Base-by-base conservation (phyloP, 2,797 vertebrate species). In the Mionectes olivaceus region DNA sequence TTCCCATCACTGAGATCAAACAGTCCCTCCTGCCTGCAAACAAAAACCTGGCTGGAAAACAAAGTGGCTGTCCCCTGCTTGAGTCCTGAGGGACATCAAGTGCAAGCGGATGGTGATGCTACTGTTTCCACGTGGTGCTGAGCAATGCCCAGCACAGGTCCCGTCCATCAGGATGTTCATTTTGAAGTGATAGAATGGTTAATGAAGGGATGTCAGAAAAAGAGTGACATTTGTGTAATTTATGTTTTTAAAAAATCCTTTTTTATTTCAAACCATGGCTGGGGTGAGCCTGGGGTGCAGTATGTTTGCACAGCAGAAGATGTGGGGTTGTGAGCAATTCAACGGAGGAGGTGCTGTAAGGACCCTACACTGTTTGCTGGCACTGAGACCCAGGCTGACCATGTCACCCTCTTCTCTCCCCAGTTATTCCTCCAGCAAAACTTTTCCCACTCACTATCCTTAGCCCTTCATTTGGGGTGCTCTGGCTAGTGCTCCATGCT, bases 11-110 rank as follows among this genome's bases (percentile, higher is more conserved):
- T 3, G 60, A 75, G 83, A 95, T 94, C 96, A 96, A 95, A 96
- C 43, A 1, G 55, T 73, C 82, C 95, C 84, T 92, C 93, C 95
- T 16, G 93, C 93, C 95, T 85, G 95, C 57, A 52, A 55, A 86
- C 35, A 64, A 71, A 95, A 70, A 4, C n/a, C 89, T 87, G 95
- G 44, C 85, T 83, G 80, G 56, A 52, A 92, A 92, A 93, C 85
- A 70, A 73, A 94, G 69, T 5, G 13, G 7, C 37, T 1, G 0
- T 18, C 5, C 53, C 77, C 28, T 2, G 7, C 74, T 63, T 0
- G 0, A 9, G 25, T 60, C 74, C 86, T 1, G 1, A 27, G 70
- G 71, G 85, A 87, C 33, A 30, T 0, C 30, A 9, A 19, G 50
- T 9, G 57, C 63, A 39, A 52, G 59, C 4, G 2, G 44, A 47